Evolutionary conservation across 2,113 vertebrate species (phyloP).

Genomic region (Indicator indicator): DNA sequence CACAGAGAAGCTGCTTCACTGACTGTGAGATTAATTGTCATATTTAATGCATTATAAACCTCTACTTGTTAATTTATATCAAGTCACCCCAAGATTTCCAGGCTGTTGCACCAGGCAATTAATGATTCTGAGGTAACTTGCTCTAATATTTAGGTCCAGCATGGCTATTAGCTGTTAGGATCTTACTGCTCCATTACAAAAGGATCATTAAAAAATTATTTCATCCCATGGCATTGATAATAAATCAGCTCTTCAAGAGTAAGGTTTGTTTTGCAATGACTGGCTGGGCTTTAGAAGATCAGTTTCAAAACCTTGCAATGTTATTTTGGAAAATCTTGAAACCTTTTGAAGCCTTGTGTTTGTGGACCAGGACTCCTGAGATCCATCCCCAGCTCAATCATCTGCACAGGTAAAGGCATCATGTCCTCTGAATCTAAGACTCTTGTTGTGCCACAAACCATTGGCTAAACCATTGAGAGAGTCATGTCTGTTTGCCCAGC

Average conservation of each 20-base stretch:
- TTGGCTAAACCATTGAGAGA: neutral
- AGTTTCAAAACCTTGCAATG: neutral
- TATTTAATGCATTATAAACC: slow-evolving; percentile 63
- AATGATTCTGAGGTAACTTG: neutral
- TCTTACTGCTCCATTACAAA: slow-evolving; percentile 43
- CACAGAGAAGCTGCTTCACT: slow-evolving; percentile 28
- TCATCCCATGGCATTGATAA: neutral
- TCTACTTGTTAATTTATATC: slow-evolving; percentile 52
- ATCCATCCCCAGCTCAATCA: neutral
- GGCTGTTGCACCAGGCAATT: slow-evolving; percentile 26
- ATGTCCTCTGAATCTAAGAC: fast-evolving
- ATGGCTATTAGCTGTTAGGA: slow-evolving; percentile 8
- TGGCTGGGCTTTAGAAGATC: neutral
- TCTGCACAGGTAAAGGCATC: neutral
- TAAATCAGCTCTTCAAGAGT: slow-evolving; percentile 18
- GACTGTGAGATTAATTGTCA: slow-evolving; percentile 52
- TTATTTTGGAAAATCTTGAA: neutral
- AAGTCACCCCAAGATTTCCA: slow-evolving; percentile 58
- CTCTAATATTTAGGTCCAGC: slow-evolving; percentile 25
- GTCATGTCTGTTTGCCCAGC: neutral
- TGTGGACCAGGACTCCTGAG: neutral
- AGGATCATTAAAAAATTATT: slow-evolving; percentile 38
- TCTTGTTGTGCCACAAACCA: neutral
- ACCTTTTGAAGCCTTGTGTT: neutral
- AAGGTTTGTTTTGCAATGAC: neutral